phyloP scores from a whole-genome alignment of 2,113 vertebrate genomes.

The Acrocephalus arundinaceus region DNA sequence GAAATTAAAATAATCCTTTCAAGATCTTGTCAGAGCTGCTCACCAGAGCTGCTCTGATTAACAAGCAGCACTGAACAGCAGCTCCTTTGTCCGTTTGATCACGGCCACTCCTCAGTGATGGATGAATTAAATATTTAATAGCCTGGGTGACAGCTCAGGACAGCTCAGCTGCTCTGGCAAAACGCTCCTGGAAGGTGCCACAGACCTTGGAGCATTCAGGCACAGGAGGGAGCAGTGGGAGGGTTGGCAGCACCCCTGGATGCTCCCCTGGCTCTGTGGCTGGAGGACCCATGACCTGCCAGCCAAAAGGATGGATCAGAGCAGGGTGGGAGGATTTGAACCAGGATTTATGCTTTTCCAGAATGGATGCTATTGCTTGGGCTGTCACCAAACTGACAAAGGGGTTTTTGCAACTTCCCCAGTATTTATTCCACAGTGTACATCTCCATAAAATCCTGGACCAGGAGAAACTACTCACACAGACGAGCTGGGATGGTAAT shows the following conservation, averaged over 20 bases:
- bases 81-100: conserved; percentile 38
- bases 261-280: background rate
- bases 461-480: background rate
- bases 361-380: background rate
- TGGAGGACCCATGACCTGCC: background rate
- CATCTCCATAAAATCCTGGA: background rate
- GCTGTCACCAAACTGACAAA: background rate
- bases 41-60: conserved; percentile 15
- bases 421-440: background rate
- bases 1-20: background rate
- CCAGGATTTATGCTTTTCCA: background rate
- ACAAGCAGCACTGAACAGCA: background rate
- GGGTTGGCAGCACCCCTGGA: background rate
- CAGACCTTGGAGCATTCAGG: background rate
- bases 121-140: conserved; percentile 25
- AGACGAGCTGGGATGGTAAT: background rate
- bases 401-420: background rate
- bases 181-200: background rate
- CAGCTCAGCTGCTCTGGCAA: background rate
- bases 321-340: background rate
- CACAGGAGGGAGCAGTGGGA: background rate
- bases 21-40: conserved; percentile 24
- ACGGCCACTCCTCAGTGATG: background rate
- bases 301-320: background rate
- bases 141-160: conserved; percentile 31